phyloP scores from a whole-genome alignment of 1,140 invertebrate genomes.

The Macrocentrus cingulum region DNA sequence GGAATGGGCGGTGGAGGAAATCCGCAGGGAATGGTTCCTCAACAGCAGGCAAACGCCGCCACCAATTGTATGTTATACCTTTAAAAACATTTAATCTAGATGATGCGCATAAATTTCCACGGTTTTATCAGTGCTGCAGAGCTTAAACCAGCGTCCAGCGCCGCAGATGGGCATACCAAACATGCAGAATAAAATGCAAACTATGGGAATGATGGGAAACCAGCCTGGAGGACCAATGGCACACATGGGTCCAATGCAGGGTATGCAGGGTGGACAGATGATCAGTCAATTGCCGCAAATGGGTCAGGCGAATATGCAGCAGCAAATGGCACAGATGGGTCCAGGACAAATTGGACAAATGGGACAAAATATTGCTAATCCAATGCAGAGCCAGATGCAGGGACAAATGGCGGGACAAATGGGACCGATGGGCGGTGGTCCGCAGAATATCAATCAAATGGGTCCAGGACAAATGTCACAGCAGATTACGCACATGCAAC shows the following conservation, averaged over 20 bases:
- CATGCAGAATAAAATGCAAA: slow-evolving; percentile 61
- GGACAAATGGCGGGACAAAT: too few species aligned
- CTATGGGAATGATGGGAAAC: slow-evolving; percentile 56
- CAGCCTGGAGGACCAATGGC: slow-evolving; percentile 51
- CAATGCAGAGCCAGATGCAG: slow-evolving; percentile 58
- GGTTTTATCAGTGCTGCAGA: slow-evolving; percentile 60
- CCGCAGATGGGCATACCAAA: slow-evolving; percentile 64
- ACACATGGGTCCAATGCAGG: slow-evolving; percentile 52
- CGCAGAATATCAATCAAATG: slow-evolving; percentile 58
- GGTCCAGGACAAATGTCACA: slow-evolving; percentile 61
- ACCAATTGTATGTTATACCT: slow-evolving; percentile 53
- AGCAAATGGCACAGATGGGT: slow-evolving; percentile 52
- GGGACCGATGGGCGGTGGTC: slow-evolving; percentile 51
- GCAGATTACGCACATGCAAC: slow-evolving; percentile 58
- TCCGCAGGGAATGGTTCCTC: slow-evolving; percentile 62
- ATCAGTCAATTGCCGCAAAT: slow-evolving; percentile 55
- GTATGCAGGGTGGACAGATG: slow-evolving; percentile 52
- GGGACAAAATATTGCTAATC: slow-evolving; percentile 50
- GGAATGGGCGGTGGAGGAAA: slow-evolving; percentile 57
- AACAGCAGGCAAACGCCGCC: slow-evolving; percentile 57
- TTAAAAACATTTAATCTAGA: too few species aligned
- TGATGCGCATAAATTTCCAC: too few species aligned
- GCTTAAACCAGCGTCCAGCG: slow-evolving; percentile 63
- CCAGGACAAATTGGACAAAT: slow-evolving; percentile 46
- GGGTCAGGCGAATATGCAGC: slow-evolving; percentile 47